Conservation (phyloP, 2,888 invertebrate genomes). For the Halictus ligatus region DNA sequence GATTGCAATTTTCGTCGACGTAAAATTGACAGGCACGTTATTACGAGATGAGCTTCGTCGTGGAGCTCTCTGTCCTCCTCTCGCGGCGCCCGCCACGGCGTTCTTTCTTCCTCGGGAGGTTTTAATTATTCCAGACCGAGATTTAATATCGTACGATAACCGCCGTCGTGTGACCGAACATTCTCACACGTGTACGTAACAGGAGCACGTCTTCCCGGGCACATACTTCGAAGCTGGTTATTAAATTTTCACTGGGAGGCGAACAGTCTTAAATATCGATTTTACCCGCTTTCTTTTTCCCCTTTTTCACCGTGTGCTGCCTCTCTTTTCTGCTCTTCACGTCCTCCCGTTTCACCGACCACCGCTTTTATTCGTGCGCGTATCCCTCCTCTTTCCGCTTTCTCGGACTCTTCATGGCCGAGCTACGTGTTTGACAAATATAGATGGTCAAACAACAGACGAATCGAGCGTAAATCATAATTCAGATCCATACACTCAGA, state of each 20-base stretch:
- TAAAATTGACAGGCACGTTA: slow-evolving; percentile 73
- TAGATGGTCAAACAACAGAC: slow-evolving; percentile 51
- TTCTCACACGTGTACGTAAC: slow-evolving; percentile 74
- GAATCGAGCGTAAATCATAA: too few species aligned
- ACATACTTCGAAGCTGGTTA: slow-evolving; percentile 73
- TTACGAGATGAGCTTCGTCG: slow-evolving; percentile 73
- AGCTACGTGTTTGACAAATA: slow-evolving; percentile 50
- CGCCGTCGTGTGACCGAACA: slow-evolving; percentile 69
- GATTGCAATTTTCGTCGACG: slow-evolving; percentile 63
- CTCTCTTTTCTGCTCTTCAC: background rate
- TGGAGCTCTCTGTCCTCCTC: slow-evolving; percentile 56
- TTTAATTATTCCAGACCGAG: slow-evolving; percentile 78
- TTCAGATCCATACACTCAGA: background rate
- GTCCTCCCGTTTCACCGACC: background rate
- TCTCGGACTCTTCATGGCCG: slow-evolving; percentile 47
- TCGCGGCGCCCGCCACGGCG: slow-evolving; percentile 14
- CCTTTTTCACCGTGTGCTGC: background rate
- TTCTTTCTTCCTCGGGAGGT: slow-evolving; percentile 58
- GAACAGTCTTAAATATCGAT: slow-evolving; percentile 79
- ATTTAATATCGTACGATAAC: slow-evolving; percentile 78
- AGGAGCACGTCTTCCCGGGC: slow-evolving; percentile 70
- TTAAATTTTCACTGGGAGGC: slow-evolving; percentile 79
- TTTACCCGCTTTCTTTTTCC: slow-evolving; percentile 53
- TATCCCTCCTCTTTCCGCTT: slow-evolving; percentile 32
- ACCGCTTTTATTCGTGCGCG: background rate